These are phyloP conservation scores for Apogon talboti DNA, from an alignment of 2,797 vertebrate genomes.

Conservation along the genomic window DNA sequence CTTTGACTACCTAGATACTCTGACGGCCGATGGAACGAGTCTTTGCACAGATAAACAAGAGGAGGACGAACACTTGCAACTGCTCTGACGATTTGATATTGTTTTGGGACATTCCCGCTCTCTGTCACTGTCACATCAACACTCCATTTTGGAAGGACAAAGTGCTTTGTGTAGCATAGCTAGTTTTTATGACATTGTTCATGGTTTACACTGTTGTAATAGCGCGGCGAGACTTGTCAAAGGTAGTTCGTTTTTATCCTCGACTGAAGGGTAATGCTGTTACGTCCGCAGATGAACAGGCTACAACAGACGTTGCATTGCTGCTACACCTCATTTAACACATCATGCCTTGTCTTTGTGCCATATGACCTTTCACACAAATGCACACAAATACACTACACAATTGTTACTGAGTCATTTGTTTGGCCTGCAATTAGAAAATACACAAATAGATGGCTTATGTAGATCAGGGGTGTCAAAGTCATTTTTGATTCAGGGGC, in stretches of 20 bases:
- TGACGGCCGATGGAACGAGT: constrained; percentile 39
- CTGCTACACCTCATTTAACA: constrained; percentile 81
- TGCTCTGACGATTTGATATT: constrained; percentile 42
- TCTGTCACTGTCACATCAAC: constrained; percentile 47
- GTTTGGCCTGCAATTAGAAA: constrained; percentile 17
- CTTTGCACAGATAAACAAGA: constrained; percentile 67
- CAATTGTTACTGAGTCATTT: constrained; percentile 29
- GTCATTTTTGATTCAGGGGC: too few species aligned
- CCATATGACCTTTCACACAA: constrained; percentile 63
- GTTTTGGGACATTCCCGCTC: constrained; percentile 46
- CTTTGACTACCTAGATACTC: constrained; percentile 75
- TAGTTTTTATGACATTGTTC: constrained; percentile 41
- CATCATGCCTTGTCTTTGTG: constrained; percentile 82
- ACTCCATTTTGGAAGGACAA: constrained; percentile 53
- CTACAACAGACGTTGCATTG: constrained; percentile 70
- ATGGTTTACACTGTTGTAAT: constrained; percentile 57
- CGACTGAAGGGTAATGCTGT: constrained; percentile 32
- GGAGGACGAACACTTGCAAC: constrained; percentile 56
- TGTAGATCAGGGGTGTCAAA: too few species aligned
- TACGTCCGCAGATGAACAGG: constrained; percentile 37
- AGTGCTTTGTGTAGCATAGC: constrained; percentile 66
- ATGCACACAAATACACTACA: constrained; percentile 30
- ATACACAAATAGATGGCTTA: constrained; percentile 8
- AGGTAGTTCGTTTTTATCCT: constrained; percentile 42
- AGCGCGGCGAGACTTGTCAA: constrained; percentile 42